Conservation (phyloP, 2,113 vertebrate species). For the Morone chrysops region DNA sequence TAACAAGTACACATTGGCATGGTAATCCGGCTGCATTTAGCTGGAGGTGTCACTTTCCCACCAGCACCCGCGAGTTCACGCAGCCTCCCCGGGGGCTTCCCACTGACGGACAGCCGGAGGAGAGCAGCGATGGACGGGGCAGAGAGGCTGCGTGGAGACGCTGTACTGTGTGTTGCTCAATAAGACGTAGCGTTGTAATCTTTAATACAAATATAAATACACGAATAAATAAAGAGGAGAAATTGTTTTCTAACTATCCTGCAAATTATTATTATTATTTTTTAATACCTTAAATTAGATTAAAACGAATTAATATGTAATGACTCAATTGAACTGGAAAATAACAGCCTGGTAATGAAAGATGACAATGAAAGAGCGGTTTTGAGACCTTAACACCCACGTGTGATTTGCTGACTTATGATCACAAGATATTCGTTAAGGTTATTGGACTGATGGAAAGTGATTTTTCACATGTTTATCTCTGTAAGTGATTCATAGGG, state of each 20-base stretch:
- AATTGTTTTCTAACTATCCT: background rate
- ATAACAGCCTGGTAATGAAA: background rate
- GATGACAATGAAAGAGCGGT: background rate
- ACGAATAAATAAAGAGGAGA: no score
- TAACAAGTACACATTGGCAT: conserved; percentile 82
- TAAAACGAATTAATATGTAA: background rate
- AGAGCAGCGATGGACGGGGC: background rate
- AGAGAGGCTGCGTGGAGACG: background rate
- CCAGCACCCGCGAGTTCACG: conserved; percentile 40
- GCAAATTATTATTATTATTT: background rate
- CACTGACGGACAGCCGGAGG: conserved; percentile 10
- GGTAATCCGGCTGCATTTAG: conserved; percentile 82
- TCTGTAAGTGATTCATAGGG: background rate
- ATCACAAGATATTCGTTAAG: background rate
- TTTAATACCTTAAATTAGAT: background rate
- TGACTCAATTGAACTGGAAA: background rate
- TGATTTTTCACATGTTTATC: background rate
- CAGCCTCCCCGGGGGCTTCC: conserved; percentile 21
- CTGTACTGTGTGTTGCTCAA: background rate
- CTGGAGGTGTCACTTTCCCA: conserved; percentile 83
- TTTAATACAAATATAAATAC: background rate
- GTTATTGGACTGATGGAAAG: background rate
- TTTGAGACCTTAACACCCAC: background rate
- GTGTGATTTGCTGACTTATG: background rate
- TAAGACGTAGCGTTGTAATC: background rate